phyloP scores from a whole-genome alignment of 2,113 vertebrate genomes.

The Aldabrachelys gigantea region DNA sequence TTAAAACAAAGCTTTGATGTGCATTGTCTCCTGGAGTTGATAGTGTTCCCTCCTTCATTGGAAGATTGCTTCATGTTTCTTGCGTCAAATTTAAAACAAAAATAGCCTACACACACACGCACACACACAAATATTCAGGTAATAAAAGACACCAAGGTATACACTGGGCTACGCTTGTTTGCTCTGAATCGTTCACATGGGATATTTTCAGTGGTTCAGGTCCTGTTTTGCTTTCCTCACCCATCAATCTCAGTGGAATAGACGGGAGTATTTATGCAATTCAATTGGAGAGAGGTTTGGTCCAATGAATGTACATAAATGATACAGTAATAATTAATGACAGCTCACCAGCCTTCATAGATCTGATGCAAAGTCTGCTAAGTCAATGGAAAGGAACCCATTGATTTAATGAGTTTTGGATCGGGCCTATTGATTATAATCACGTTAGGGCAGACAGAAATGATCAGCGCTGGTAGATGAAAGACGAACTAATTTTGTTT shows the following conservation, averaged over 20 bases:
- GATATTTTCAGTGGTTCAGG: not conserved
- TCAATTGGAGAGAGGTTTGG: not conserved
- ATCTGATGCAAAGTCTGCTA: not conserved
- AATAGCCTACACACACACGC: no score
- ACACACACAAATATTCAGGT: no score
- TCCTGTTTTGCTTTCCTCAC: not conserved
- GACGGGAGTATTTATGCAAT: not conserved
- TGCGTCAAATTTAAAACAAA: not conserved
- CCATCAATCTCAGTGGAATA: not conserved
- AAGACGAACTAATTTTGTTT: not conserved
- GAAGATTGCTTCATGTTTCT: not conserved
- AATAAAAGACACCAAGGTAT: not conserved
- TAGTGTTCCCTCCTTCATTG: accelerated
- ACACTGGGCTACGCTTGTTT: not conserved
- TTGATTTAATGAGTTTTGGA: not conserved
- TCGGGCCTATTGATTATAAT: not conserved
- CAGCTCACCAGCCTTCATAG: not conserved
- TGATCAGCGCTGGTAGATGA: not conserved
- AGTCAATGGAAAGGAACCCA: not conserved
- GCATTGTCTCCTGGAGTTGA: accelerated
- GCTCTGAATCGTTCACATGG: not conserved
- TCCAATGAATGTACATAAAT: not conserved
- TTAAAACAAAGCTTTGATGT: accelerated
- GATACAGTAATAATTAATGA: not conserved
- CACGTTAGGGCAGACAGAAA: not conserved